phyloP scores from a whole-genome alignment of 2,797 vertebrate genomes.

The Syngnathus acus region DNA sequence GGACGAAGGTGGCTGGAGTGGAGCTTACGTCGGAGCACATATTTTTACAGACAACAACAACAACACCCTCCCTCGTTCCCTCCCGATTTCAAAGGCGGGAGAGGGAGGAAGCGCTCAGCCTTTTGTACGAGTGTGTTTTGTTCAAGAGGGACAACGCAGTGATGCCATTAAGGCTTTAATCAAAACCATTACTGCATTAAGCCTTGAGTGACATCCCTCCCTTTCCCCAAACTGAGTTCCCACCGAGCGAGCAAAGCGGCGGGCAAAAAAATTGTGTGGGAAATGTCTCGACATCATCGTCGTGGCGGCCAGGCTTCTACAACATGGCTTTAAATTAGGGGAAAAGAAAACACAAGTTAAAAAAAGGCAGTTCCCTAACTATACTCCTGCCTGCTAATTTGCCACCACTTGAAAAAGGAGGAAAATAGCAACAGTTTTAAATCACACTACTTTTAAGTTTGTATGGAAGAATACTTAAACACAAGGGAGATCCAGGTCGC shows the following conservation, averaged over 20 bases:
- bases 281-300: slow-evolving; percentile 56
- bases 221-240: slow-evolving; percentile 27
- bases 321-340: slow-evolving; percentile 69
- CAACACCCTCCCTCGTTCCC: slow-evolving; percentile 27
- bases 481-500: slow-evolving; percentile 52
- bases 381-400: slow-evolving; percentile 64
- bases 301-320: slow-evolving; percentile 49
- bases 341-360: slow-evolving; percentile 65
- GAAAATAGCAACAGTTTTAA: slow-evolving; percentile 58
- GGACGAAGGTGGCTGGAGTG: slow-evolving; percentile 59
- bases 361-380: slow-evolving; percentile 54
- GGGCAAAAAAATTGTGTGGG: slow-evolving; percentile 43
- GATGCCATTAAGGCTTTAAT: slow-evolving; percentile 59
- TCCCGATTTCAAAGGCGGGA: slow-evolving; percentile 47
- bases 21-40: slow-evolving; percentile 60
- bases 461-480: slow-evolving; percentile 57
- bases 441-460: slow-evolving; percentile 46
- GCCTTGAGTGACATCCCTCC: slow-evolving; percentile 32
- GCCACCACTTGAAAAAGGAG: slow-evolving; percentile 63
- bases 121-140: slow-evolving; percentile 26
- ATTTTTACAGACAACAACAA: slow-evolving; percentile 56
- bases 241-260: slow-evolving; percentile 38
- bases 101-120: slow-evolving; percentile 43
- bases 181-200: slow-evolving; percentile 50
- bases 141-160: slow-evolving; percentile 49